A percentile compares a stretch with the other conserved stretches of the same genome.
These are phyloP conservation scores for Anthrax anthrax DNA, from an alignment of 2,888 invertebrate genomes.

Conservation along the genomic window DNA sequence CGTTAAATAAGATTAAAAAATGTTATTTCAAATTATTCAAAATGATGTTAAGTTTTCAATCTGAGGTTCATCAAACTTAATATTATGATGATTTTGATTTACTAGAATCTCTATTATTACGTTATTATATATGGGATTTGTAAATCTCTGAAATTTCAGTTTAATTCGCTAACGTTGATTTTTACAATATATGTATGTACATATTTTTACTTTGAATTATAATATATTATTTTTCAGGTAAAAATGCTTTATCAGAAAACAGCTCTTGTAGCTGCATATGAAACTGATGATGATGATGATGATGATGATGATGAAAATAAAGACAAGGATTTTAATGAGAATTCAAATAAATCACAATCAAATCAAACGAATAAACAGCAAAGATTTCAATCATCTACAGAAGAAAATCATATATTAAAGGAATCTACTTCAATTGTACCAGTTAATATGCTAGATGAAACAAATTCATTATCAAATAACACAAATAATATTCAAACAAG, in stretches of 20 bases:
- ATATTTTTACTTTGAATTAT: background rate
- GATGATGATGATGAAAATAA: conserved; percentile 2
- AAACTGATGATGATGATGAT: conserved; percentile 10
- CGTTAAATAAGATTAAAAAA: background rate
- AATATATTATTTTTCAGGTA: too few relatives aligned
- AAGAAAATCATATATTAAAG: too few relatives aligned
- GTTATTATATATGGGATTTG: conserved; percentile 2
- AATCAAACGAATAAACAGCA: background rate
- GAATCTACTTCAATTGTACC: too few relatives aligned
- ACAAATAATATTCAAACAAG: conserved; percentile 1
- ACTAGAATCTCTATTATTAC: conserved; percentile 5
- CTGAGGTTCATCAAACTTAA: conserved; percentile 8
- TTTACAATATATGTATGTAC: background rate
- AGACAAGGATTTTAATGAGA: too few relatives aligned
- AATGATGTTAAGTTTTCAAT: conserved; percentile 14
- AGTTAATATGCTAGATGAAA: too few relatives aligned
- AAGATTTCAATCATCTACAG: too few relatives aligned
- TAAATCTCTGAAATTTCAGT: conserved; percentile 6
- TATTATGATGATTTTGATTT: conserved; percentile 7
- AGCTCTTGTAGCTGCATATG: conserved; percentile 11
- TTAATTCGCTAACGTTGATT: too few relatives aligned
- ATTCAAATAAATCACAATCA: background rate
- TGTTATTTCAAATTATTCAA: too few relatives aligned
- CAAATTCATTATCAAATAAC: background rate
- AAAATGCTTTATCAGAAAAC: too few relatives aligned